phyloP scores from a whole-genome alignment of 2,888 invertebrate species.

The Habroteleia sp. region DNA sequence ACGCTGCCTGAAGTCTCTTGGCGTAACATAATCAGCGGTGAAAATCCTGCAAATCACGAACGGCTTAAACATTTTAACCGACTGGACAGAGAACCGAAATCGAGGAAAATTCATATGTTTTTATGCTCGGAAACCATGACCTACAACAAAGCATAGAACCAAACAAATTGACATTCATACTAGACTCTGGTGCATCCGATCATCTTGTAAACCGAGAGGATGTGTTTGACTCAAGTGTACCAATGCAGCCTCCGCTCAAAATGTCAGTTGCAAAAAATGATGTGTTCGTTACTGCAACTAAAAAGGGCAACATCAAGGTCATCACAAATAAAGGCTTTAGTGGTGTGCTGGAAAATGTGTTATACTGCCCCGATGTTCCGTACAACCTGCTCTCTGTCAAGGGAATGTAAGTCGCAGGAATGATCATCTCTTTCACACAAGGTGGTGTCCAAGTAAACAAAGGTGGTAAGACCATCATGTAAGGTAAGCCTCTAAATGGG shows the following conservation, averaged over 20 bases:
- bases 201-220: slow-evolving; percentile 68
- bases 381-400: background rate
- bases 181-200: slow-evolving; percentile 1
- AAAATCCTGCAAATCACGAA: too few species aligned
- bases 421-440: background rate
- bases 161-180: too few species aligned
- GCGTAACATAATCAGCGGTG: too few species aligned
- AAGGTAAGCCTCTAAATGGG: slow-evolving; percentile 66
- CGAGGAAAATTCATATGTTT: too few species aligned
- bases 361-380: background rate
- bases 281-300: background rate
- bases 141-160: too few species aligned
- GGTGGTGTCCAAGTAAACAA: slow-evolving; percentile 46
- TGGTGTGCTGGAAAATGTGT: background rate
- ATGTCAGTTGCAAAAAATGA: background rate
- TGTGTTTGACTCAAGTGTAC: too few species aligned
- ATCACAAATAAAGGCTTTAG: background rate
- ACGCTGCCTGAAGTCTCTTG: too few species aligned
- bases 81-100: too few species aligned
- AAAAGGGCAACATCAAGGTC: background rate
- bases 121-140: too few species aligned
- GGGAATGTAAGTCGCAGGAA: background rate
- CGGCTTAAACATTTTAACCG: too few species aligned
- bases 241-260: background rate
- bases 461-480: slow-evolving; percentile 60